These are phyloP conservation scores for Gadopsis marmoratus DNA, from an alignment of 2,797 vertebrate species.

Conservation along the genomic window DNA sequence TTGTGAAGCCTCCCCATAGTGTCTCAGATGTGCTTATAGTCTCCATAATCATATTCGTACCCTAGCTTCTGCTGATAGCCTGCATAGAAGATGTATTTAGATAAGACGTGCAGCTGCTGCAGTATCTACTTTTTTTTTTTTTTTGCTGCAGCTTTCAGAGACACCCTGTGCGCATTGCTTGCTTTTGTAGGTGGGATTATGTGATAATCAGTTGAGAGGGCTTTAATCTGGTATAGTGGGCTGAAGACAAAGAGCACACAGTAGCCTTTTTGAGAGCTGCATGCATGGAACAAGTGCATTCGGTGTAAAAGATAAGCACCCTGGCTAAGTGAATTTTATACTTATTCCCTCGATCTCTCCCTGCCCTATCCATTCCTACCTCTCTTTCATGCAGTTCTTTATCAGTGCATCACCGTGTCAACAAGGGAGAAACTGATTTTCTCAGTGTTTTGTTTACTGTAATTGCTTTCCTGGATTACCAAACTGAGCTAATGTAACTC, in stretches of 20 bases:
- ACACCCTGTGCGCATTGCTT: not conserved
- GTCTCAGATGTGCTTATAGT: constrained; percentile 3
- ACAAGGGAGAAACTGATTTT: not conserved
- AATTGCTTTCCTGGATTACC: constrained; percentile 28
- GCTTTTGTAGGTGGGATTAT: constrained; percentile 41
- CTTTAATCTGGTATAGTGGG: constrained; percentile 37
- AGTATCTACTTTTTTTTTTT: not conserved
- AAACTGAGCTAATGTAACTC: not conserved
- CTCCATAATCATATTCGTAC: constrained; percentile 26
- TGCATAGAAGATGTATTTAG: constrained; percentile 17
- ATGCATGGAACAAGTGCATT: constrained; percentile 3
- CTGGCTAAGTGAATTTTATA: not conserved
- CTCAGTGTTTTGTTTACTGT: constrained; percentile 17
- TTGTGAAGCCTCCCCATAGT: not conserved
- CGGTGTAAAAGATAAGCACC: not conserved
- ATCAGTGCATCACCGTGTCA: constrained; percentile 1
- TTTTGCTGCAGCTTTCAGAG: constrained; percentile 21
- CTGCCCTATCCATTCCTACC: not conserved
- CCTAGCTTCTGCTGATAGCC: not conserved
- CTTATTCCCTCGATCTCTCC: not conserved
- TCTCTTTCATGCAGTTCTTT: not conserved
- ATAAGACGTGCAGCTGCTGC: not conserved
- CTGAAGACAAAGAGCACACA: constrained; percentile 31
- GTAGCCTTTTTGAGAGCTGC: constrained; percentile 24
- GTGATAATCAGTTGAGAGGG: constrained; percentile 29